Percentiles rank a stretch among this genome's conserved stretches.
Evolutionary conservation across 1,140 invertebrate genomes (phyloP).

Genomic region (Drosophila sturtevanti): DNA sequence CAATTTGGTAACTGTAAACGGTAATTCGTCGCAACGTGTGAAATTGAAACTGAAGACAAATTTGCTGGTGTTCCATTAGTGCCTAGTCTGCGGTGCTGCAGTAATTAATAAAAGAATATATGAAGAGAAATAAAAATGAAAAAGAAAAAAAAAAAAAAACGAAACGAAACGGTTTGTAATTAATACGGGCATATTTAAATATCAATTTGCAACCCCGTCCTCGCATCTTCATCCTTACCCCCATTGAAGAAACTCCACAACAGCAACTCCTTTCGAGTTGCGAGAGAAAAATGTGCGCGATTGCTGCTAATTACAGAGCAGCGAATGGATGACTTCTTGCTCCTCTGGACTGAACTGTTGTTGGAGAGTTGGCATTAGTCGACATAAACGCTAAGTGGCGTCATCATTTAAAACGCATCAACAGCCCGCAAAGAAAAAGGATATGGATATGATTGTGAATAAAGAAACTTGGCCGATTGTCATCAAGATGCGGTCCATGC

Average conservation of each 20-base stretch:
- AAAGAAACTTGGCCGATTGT: conserved; percentile 47
- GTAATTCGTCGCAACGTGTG: conserved; percentile 2
- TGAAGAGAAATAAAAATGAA: conserved; percentile 14
- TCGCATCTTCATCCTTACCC: conserved; percentile 5
- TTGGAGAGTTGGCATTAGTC: conserved; percentile 67
- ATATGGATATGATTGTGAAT: conserved; percentile 32
- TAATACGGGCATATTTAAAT: conserved; percentile 81
- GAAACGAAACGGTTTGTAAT: conserved; percentile 60
- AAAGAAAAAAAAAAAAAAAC: conserved; percentile 20
- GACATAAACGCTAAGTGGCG: conserved; percentile 82
- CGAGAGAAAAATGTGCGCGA: conserved; percentile 71
- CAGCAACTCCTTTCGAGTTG: conserved; percentile 22
- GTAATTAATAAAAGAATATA: conserved; percentile 78
- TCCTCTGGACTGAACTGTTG: conserved; percentile 11
- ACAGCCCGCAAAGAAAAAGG: conserved; percentile 70
- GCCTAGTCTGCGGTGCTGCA: conserved; percentile 48
- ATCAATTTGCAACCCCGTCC: conserved; percentile 71
- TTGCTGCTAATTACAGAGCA: conserved; percentile 79
- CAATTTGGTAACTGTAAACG: not conserved
- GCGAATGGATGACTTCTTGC: conserved; percentile 18
- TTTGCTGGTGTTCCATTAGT: conserved; percentile 66
- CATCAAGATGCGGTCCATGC: conserved; percentile 49
- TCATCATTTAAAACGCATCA: conserved; percentile 82
- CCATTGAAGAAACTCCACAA: conserved; percentile 17
- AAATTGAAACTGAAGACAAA: conserved; percentile 63